Base-by-base conservation (phyloP, 2,113 vertebrate genomes). In the Anolis carolinensis region DNA sequence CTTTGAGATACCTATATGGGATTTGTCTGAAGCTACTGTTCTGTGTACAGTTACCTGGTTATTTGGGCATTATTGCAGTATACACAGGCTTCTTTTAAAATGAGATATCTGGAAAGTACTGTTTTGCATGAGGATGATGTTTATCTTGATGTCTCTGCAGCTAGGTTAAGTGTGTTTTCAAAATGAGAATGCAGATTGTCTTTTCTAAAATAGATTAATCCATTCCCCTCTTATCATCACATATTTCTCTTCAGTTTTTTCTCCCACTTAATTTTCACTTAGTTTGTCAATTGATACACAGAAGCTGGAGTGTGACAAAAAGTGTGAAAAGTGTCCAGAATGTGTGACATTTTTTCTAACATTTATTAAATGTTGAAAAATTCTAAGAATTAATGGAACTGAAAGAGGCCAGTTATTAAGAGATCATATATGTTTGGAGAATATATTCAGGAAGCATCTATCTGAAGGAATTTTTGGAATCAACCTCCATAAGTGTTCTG, bases 241-340 rank as follows among this genome's bases (percentile, higher is more conserved):
- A 48, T 44, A 74, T 48, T 75, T 32, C 30, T 62, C 36, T 75
- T 11, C 48, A 84, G 72, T 55, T 44, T 44, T 84, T 65, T 63
- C 36, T 65, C 62, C 71, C 55, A 76, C 82, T 84, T 84, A 75
- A 65, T 84, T 84, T 84, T 84, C 82, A 75, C 36, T 65, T 84
- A 48, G 27, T 30, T 44, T 32, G 27, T 75, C 36, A 59, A 82
- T 23, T 30, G 50, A 72, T 74, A 65, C 30, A 62, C 55, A 32
- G n/a, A 36, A 62, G 32, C 52, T 48, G 18, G 39, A 21, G 18
- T 16, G 30, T 84, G 55, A 84, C 30, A 59, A n/a, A 84, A 65
- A 63, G 39, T 36, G 59, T 27, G 30, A 36, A 82, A 75, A 7
- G 73, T 48, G 36, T 84, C 82, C 72, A 65, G 44, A 44, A 84